A percentile compares a stretch with the other conserved stretches of the same genome.
Evolutionary conservation across 2,113 vertebrate species (phyloP).

Genomic region (Eudorcas thomsonii): DNA sequence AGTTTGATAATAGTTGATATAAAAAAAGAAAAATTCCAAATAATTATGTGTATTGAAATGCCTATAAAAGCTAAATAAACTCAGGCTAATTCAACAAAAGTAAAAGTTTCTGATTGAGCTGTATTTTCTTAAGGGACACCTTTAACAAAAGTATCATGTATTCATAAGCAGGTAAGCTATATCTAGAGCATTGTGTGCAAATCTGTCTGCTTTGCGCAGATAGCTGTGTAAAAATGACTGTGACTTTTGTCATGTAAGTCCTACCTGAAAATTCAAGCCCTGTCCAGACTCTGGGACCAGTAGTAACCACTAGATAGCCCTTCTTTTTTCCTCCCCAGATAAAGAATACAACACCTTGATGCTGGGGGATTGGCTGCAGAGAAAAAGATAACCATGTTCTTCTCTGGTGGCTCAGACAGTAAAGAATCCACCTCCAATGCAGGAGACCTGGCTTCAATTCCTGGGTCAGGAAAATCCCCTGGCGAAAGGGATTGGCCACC

Average conservation of each 20-base stretch:
- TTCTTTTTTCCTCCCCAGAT: not conserved
- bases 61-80: not conserved
- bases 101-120: not conserved
- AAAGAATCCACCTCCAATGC: not conserved
- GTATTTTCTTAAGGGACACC: not conserved
- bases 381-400: not conserved
- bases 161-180: not conserved
- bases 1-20: not conserved
- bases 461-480: not conserved
- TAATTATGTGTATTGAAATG: not conserved
- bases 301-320: not conserved
- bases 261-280: not conserved
- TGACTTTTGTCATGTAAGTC: not conserved
- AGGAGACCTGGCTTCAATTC: not conserved
- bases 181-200: not conserved
- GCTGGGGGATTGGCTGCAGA: accelerated
- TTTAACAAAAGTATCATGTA: not conserved
- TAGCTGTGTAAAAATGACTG: not conserved
- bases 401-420: not conserved
- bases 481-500: not conserved
- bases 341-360: not conserved
- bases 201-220: not conserved
- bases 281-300: not conserved
- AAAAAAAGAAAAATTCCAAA: not conserved
- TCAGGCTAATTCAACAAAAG: not conserved